Conservation (phyloP, 2,888 invertebrate species). For the Dryocosmus kuriphilus region DNA sequence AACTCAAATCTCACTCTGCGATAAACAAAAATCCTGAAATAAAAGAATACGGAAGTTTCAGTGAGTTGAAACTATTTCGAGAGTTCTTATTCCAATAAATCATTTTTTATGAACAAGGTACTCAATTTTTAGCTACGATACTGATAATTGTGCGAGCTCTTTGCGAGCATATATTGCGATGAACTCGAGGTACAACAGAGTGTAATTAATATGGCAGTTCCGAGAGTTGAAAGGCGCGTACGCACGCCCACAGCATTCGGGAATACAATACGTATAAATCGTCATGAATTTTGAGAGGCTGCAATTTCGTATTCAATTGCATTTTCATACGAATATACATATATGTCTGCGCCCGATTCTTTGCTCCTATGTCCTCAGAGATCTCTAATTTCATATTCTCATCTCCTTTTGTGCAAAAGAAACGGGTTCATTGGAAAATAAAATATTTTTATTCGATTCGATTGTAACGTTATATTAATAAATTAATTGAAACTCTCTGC, state of each 20-base stretch:
- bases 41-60: too few species aligned
- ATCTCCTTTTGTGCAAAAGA: too few species aligned
- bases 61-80: too few species aligned
- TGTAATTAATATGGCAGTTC: conserved; percentile 66
- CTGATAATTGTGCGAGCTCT: conserved; percentile 22
- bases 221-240: conserved; percentile 55
- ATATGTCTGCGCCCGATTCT: not conserved
- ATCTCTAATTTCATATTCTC: not conserved
- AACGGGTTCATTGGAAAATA: too few species aligned
- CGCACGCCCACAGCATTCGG: conserved; percentile 65
- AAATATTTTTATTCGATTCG: too few species aligned
- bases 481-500: too few species aligned
- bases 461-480: too few species aligned
- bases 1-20: too few species aligned
- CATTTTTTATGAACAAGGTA: conserved; percentile 11
- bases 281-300: conserved; percentile 72
- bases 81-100: not conserved
- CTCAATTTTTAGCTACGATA: conserved; percentile 1
- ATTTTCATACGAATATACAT: conserved; percentile 57
- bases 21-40: too few species aligned
- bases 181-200: conserved; percentile 41
- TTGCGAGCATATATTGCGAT: not conserved
- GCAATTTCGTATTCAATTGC: conserved; percentile 69
- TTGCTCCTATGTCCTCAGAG: not conserved
- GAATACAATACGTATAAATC: conserved; percentile 71